Conservation (phyloP, 2,113 vertebrate genomes). For the Paraplagusia blochii region DNA sequence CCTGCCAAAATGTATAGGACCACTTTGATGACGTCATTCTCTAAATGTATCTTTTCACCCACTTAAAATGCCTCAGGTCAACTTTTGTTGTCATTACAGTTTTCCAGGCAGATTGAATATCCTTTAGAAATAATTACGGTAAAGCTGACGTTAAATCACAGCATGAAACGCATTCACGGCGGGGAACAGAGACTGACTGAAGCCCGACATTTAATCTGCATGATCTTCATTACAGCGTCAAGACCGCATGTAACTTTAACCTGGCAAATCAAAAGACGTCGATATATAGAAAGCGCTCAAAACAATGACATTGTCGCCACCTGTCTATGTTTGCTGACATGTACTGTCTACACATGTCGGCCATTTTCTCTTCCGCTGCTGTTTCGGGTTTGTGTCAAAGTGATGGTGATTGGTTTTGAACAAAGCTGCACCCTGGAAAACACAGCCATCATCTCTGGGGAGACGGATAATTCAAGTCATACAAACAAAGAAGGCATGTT, state of each 20-base stretch:
- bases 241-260: not conserved
- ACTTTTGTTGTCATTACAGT: no score
- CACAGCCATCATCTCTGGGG: conserved; percentile 39
- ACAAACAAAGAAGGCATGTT: conserved; percentile 1
- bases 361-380: conserved; percentile 29
- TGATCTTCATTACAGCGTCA: not conserved
- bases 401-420: conserved; percentile 38
- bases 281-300: conserved; percentile 6
- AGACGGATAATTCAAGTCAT: conserved; percentile 7
- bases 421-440: conserved; percentile 30
- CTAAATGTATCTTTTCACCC: no score
- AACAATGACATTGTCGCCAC: conserved; percentile 1
- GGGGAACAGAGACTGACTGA: not conserved
- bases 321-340: conserved; percentile 7
- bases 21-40: no score
- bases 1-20: no score
- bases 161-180: not conserved
- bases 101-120: no score
- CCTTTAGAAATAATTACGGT: no score
- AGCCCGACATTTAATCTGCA: not conserved
- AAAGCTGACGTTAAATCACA: not conserved
- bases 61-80: no score
- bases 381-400: conserved; percentile 41
- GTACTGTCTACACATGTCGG: conserved; percentile 23
- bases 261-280: not conserved